These are phyloP conservation scores for Agrochola macilenta DNA, from an alignment of 2,888 invertebrate genomes.

Conservation along the genomic window DNA sequence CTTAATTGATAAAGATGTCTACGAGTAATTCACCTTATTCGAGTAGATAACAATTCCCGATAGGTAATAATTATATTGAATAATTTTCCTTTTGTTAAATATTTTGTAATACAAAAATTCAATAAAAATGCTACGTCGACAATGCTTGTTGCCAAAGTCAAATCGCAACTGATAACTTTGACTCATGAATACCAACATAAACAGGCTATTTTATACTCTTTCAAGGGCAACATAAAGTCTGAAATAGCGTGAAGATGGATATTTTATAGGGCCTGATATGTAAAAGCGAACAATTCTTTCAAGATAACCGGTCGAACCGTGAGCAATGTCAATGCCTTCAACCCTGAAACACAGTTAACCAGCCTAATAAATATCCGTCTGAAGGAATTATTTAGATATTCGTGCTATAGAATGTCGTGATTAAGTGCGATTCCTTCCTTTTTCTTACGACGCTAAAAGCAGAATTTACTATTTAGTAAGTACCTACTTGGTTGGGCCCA, in stretches of 20 bases:
- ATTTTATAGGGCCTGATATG: not conserved
- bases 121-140: not conserved
- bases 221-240: not conserved
- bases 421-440: not conserved
- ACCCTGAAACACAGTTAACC: constrained; percentile 14
- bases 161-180: constrained; percentile 18
- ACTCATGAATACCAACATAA: not conserved
- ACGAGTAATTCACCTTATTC: constrained; percentile 1
- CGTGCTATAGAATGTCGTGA: not conserved
- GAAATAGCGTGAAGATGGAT: not conserved
- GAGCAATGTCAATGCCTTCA: constrained; percentile 34
- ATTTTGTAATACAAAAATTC: not conserved
- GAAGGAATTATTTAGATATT: not conserved
- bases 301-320: constrained; percentile 22
- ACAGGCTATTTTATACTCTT: not conserved
- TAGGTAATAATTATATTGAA: constrained; percentile 2
- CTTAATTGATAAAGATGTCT: constrained; percentile 26
- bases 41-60: constrained; percentile 24
- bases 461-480: not conserved
- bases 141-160: constrained; percentile 7
- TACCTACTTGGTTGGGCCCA: no score
- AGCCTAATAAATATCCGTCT: not conserved
- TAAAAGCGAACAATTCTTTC: constrained; percentile 27
- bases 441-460: not conserved
- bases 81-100: constrained; percentile 19